Evolutionary conservation across 1,140 invertebrate species (phyloP).

Genomic region (Vollenhovia emeryi): DNA sequence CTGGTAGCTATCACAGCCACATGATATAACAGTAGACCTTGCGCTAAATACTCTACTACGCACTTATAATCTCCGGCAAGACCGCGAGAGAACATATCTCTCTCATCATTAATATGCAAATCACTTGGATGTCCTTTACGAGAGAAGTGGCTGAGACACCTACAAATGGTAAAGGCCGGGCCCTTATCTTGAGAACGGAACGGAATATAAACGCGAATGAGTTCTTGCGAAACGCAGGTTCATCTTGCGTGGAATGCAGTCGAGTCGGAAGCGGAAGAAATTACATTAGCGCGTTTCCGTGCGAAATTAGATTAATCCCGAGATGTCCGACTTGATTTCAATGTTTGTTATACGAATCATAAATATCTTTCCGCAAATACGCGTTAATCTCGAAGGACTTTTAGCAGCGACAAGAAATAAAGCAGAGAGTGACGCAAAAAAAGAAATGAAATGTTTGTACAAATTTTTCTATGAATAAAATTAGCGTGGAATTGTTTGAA

Average conservation of each 20-base stretch:
- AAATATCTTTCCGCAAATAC: neutral
- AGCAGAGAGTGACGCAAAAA: neutral
- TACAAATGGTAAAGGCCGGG: constrained; percentile 12
- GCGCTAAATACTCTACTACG: neutral
- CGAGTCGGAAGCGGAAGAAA: neutral
- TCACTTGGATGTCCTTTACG: constrained; percentile 1
- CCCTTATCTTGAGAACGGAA: neutral
- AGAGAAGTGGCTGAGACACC: constrained; percentile 21
- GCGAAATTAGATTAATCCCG: neutral
- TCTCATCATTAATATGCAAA: constrained; percentile 42
- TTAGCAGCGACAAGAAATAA: neutral
- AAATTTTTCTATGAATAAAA: neutral
- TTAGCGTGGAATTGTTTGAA: neutral
- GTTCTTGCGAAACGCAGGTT: constrained; percentile 2
- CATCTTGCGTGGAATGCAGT: neutral
- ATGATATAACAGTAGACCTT: neutral
- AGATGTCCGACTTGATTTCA: neutral
- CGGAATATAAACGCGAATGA: constrained; percentile 17
- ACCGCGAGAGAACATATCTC: neutral
- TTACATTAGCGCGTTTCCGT: constrained; percentile 11
- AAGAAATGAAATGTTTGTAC: neutral
- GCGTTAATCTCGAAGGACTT: neutral
- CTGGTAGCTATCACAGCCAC: neutral
- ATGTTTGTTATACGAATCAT: neutral
- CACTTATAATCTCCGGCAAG: neutral